A percentile compares a stretch with the other conserved stretches of the same genome.
Evolutionary conservation across 2,888 invertebrate genomes (phyloP).

Genomic region (Drosophila rubida): DNA sequence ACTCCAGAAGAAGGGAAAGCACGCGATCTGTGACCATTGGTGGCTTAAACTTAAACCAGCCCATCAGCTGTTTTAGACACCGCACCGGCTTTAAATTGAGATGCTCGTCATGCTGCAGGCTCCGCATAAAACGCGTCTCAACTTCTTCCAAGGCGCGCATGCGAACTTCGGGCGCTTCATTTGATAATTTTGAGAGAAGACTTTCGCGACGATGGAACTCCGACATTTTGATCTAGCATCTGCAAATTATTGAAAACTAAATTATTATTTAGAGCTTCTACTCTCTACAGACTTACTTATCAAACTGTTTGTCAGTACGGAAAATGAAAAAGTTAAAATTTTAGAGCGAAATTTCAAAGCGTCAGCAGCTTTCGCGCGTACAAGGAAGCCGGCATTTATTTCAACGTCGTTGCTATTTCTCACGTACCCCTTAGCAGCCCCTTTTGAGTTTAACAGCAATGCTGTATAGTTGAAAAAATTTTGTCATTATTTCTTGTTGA

Average conservation of each 20-base stretch:
- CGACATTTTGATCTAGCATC: constrained; percentile 36
- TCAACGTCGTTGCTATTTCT: constrained; percentile 16
- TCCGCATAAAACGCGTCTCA: constrained; percentile 75
- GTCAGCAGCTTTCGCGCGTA: constrained; percentile 35
- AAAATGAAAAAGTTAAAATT: background rate
- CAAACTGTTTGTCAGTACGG: background rate
- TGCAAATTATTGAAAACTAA: constrained; percentile 1
- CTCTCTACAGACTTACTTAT: background rate
- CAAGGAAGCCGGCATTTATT: constrained; percentile 25
- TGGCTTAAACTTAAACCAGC: constrained; percentile 82
- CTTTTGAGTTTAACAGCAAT: constrained; percentile 7
- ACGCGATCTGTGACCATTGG: constrained; percentile 72
- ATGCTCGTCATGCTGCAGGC: constrained; percentile 69
- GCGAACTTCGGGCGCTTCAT: constrained; percentile 82
- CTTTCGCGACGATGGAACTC: constrained; percentile 44
- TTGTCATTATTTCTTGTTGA: too few relatives aligned
- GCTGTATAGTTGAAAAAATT: background rate
- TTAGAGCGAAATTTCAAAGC: constrained; percentile 20
- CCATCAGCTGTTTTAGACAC: constrained; percentile 82
- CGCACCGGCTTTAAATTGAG: constrained; percentile 76
- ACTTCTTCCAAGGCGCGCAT: constrained; percentile 81
- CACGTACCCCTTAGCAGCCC: background rate
- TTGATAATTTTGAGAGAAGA: constrained; percentile 77
- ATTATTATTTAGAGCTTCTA: background rate
- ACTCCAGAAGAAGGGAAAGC: constrained; percentile 72